Base-by-base conservation (phyloP, 2,113 vertebrate genomes). In the Tringa solitaria region DNA sequence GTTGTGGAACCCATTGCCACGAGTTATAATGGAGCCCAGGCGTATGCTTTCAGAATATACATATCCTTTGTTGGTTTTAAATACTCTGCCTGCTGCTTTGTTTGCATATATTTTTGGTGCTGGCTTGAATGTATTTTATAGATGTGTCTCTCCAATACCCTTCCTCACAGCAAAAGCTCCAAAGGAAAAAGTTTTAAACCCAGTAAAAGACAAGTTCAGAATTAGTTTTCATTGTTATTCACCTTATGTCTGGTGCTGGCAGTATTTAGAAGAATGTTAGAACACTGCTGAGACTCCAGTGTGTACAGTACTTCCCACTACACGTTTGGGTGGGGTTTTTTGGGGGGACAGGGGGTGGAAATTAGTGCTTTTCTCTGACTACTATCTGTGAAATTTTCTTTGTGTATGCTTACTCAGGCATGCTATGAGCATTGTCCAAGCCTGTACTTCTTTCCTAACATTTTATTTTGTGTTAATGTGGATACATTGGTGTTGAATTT, bases 281-380 rank as follows among this genome's bases (percentile, higher is more conserved):
- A 87, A 68, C 5, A 3, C 8, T 64, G 6, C 26, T 60, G 43
- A 77, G 32, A 30, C 9, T 43, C n/a, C 4, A 7, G 1, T 35
- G 2, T 77, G 6, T 27, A 13, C 24, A 48, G 21, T 30, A 50
- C 30, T 67, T 39, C 8, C 21, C 7, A 21, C 32, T 65, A 54
- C 5, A 43, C 10, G 3, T 56, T 72, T 53, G 8, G 2, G 16
- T 41, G 16, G 43, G 7, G 39, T 57, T 45, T 28, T 56, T 8
- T 1, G 1, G 2, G 18, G 1, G 5, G 3, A 15, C 21, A n/a
- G 18, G 15, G 16, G 12, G 21, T 0, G 1, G 6, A 4, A 72
- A 50, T 37, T 41, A 46, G 7, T 39, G 9, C 4, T 61, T 76
- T 61, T 67, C 14, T 81, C 19, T 65, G 6, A 45, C 12, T 81